Base-by-base conservation (phyloP, 2,797 vertebrate genomes). In the Ataeniobius toweri region DNA sequence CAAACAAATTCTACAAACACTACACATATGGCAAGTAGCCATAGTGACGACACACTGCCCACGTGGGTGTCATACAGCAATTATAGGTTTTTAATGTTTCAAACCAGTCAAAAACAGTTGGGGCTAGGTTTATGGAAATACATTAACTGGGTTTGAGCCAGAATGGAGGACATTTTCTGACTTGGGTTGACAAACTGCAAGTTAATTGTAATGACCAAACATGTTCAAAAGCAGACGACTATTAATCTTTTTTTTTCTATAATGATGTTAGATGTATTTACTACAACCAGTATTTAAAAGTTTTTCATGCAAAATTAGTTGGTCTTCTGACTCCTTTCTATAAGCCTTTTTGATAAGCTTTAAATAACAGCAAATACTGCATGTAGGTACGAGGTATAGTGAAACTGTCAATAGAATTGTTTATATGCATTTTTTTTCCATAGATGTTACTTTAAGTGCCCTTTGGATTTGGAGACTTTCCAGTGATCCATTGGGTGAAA, bases 401-500 rank as follows among this genome's bases (percentile, higher is more conserved):
- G 24, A 50, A 7, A 41, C 18, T 10, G 10, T 74, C 8, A 76
- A n/a, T 6, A 50, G 68, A 76, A 68, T 31, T 10, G 55, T 24
- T 16, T 39, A 0, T 41, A 44, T n/a, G 41, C 71, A 41, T 70
- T 63, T 78, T 71, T 74, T 77, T 67, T 61, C 1, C 56, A 48
- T 9, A 83, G 68, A 78, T 80, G 74, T 80, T 70, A 65, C n/a
- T 9, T 74, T 58, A 12, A 55, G 24, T 46, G 56, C 61, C 70
- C 79, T 24, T 41, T 8, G 46, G 50, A 68, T 36, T 50, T 55
- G 48, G 36, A 74, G 74, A n/a, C 70, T 63, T 10, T 83, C 76
- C 76, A 63, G 59, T 85, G 75, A 86, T 85, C 80, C 75, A 79
- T 51, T 76, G 77, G 74, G 79, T 81, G 79, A 69, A 44, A 88